A percentile compares a stretch with the other conserved stretches of the same genome.
phyloP scores from a whole-genome alignment of 2,113 vertebrate genomes.

The Shinisaurus crocodilurus region DNA sequence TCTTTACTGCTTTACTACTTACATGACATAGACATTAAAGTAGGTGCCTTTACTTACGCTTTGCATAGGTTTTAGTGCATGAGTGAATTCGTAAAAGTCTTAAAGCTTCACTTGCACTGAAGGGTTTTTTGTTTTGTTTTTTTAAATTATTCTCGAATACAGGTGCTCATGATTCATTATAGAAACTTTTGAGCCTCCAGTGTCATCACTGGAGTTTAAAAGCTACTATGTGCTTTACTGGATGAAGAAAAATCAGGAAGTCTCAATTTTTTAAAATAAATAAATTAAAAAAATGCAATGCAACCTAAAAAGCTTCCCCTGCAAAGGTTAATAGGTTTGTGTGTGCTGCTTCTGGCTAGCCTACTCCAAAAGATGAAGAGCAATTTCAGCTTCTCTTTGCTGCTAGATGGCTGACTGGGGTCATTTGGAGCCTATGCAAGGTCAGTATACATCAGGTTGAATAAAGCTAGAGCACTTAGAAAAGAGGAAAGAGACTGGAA shows the following conservation, averaged over 20 bases:
- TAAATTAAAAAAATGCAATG: background rate
- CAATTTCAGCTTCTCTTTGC: background rate
- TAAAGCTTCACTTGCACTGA: background rate
- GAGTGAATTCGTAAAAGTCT: background rate
- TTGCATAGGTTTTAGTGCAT: background rate
- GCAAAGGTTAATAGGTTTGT: constrained; percentile 1
- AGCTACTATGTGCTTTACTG: background rate
- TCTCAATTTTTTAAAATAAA: background rate
- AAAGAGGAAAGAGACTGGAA: background rate
- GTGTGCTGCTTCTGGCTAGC: background rate
- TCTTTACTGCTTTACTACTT: background rate
- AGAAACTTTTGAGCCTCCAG: background rate
- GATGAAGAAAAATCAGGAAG: background rate
- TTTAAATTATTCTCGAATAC: background rate
- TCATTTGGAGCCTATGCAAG: background rate
- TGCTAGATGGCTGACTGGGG: background rate
- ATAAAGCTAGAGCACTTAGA: background rate
- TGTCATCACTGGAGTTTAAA: background rate
- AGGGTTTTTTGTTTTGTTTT: background rate
- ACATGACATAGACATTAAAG: background rate
- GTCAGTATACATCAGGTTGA: background rate
- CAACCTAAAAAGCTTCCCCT: background rate
- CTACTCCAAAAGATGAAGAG: background rate
- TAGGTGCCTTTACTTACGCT: background rate
- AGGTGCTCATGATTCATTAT: background rate